Conservation (phyloP, 2,888 invertebrate genomes). For the Hyles lineata region DNA sequence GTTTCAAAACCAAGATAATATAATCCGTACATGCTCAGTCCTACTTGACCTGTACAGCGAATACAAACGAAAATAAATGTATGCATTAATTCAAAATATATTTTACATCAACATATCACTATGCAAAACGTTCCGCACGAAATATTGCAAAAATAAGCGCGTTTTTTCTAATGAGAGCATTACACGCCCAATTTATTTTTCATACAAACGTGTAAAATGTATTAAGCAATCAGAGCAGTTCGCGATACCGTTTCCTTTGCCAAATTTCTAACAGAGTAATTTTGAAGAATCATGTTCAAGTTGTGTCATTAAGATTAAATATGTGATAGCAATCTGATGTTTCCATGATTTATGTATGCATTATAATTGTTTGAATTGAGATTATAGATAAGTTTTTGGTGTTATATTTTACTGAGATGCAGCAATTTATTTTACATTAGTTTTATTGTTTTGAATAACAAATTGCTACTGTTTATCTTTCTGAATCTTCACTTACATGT, state of each 20-base stretch:
- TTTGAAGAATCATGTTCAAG: conserved; percentile 15
- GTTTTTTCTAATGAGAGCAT: conserved; percentile 41
- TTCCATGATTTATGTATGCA: conserved; percentile 1
- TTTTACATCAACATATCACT: background rate
- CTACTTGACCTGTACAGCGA: too few relatives aligned
- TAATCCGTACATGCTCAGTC: too few relatives aligned
- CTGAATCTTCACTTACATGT: too few relatives aligned
- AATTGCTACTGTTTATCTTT: background rate
- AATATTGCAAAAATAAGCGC: conserved; percentile 14
- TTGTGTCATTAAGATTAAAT: conserved; percentile 19
- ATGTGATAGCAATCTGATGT: background rate
- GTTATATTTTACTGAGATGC: background rate
- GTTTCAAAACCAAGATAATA: background rate
- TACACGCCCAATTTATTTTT: conserved; percentile 47
- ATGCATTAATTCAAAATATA: background rate
- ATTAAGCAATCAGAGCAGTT: conserved; percentile 40
- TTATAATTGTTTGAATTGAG: conserved; percentile 6
- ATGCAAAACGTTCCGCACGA: conserved; percentile 9
- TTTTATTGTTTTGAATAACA: background rate
- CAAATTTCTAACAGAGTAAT: conserved; percentile 12
- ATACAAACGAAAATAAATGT: background rate
- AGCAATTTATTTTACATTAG: background rate
- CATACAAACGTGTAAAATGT: conserved; percentile 31
- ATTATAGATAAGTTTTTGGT: conserved; percentile 10
- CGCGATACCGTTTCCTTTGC: conserved; percentile 31